Evolutionary conservation across 2,888 invertebrate species (phyloP), one percentile per base, ranked within the genome.

Genomic region (Muscina levida): DNA sequence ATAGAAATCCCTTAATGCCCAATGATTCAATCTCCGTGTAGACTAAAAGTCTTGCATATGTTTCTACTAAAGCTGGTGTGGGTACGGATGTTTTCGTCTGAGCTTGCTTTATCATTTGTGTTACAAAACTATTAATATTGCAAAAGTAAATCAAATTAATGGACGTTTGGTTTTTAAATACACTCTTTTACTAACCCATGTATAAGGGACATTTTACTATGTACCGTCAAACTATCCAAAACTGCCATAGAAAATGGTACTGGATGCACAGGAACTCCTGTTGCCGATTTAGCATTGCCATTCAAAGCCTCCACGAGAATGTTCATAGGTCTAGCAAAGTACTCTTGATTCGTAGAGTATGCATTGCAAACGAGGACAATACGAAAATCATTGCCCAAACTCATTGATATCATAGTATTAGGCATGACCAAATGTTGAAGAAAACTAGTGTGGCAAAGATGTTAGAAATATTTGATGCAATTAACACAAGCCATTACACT

Each of bases 21-120:
- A 98, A 92, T 15, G 97, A 97, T 90, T 98, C 98, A 72, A 98
- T 98, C 92, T 98, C 98, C 8, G 97, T 97, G 87, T 98, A 98
- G 0, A 98, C 97, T 68, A 98, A 91, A 15, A 98, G 91, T 67
- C 98, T 92, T 77, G 97, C 97, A 91, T 98, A 98, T 0, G 98
- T 98, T 91, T 98, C 98, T 0, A 98, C 96, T 0, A 98, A 91
- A 0, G 98, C 98, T 0, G 98, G 98, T 0, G 97, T 95, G 0
- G 97, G 95, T 87, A 96, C 93, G 71, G 94, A 95, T 0, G 95
- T 94, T 88, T 97, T 97, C 39, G 95, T 94, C 87, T 97, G 96
- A 0, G 97, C 97, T 84, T 96, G 92, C 87, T 97, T 97, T 44
- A 97, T 96, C 59, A 98, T 96, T 87, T 97, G 96, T 0, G 97